Base-by-base conservation (phyloP, 2,888 invertebrate species). In the Harpagoxenus sublaevis region DNA sequence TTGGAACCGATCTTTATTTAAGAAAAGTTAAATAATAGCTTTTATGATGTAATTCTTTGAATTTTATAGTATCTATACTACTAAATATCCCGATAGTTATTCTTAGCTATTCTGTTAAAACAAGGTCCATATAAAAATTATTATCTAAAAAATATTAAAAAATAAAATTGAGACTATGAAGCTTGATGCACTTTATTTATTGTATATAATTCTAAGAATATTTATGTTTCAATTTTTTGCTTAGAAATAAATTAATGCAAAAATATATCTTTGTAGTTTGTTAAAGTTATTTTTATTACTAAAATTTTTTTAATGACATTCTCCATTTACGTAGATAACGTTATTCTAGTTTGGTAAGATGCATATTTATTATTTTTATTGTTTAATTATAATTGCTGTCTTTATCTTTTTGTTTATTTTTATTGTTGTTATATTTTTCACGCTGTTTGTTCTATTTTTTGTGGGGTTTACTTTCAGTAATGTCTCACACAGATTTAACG, bases 401-500 rank as follows among this genome's bases (percentile, higher is more conserved):
- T 62, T 15, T 10, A 23, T 42, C 15, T 42, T 10, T 18, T 57
- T 18, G 8, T 48, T 48, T 35, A 10, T 45, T 63, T 28, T 53
- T 39, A 18, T 65, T 23, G 1, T 45, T 45, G 3, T 45, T 48
- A 15, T 51, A 35, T 10, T 28, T 35, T 75, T 3, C 2, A 18
- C 0, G 1, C 5, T 63, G 35, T 10, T 48, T 23, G 18, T n/a
- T 15, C 12, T 1, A 18, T 9, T 53, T 65, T 53, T 28, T 10
- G 15, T 23, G 45, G 2, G 0, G 6, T 31, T 48, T 39, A 45
- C 18, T 23, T 62, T n/a, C 15, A 15, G 1, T 63, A 28, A 65
- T 23, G 18, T 77, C 53, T 77, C 28, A n/a, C 28, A n/a, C n/a
- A 65, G 35, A 53, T 65, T 55, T 9, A 63, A 77, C n/a, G n/a